Evolutionary conservation across 1,140 invertebrate species (phyloP), one percentile per base, ranked within the genome.

Genomic region (Nilaparvata lugens): DNA sequence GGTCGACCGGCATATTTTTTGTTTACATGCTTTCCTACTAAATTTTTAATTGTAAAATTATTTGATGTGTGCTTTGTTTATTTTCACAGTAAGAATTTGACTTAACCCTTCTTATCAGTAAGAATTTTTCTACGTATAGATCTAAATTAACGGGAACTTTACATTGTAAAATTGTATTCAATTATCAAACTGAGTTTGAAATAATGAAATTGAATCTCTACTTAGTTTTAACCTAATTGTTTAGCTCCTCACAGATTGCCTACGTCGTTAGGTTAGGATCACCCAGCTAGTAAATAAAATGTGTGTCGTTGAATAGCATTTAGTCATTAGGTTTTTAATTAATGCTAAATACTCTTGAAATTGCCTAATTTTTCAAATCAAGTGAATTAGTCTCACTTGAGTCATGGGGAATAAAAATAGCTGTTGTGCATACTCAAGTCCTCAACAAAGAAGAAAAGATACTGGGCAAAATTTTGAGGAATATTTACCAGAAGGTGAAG

Each of bases 371-470:
- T 19, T 48, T 5, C 5, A 48, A 16, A 9, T 6, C 45, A 48
- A 48, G n/a, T 48, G 7, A 6, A 35, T 9, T 48, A 48, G 45
- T 48, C 45, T 19, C 11, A 48, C 45, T 48, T 16, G 1, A 48
- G 45, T 48, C 45, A 89, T 89, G 86, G 86, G 86, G 60, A 89
- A 88, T 72, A 86, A 84, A 73, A 83, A 81, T 69, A 88, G 86
- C 72, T 88, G 86, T 72, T 89, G 85, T 71, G 80, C 82, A n/a
- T 84, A 84, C 70, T 82, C 83, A 28, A 86, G 83, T 73, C 83
- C 85, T 28, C 80, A 78, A 65, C 71, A 76, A 42, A 74, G 77
- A 38, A 70, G 74, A 48, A 78, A 79, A 67, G 73, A 76, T 66
- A 69, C 69, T 56, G 66, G 66, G 14, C 72, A 75, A 2, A 78